Conservation (phyloP, 2,113 vertebrate species). For the Pitta sordida region DNA sequence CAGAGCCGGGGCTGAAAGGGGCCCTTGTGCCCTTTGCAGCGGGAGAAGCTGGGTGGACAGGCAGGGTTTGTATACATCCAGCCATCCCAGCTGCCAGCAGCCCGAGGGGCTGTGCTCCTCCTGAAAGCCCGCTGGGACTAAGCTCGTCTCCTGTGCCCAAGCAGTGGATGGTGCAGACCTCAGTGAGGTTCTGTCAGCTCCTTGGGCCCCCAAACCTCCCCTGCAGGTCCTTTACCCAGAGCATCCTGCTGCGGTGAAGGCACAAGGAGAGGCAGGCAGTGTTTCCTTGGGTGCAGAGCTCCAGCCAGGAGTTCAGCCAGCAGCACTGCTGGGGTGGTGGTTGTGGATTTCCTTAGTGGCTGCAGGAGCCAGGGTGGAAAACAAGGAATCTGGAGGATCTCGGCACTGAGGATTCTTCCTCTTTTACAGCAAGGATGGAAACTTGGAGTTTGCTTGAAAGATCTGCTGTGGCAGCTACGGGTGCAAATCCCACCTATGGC, state of each 20-base stretch:
- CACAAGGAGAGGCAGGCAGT: neutral
- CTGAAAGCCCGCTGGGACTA: neutral
- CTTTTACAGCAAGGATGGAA: neutral
- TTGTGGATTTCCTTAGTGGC: neutral
- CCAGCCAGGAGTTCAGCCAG: neutral
- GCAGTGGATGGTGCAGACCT: neutral
- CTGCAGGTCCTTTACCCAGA: neutral
- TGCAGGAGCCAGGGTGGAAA: neutral
- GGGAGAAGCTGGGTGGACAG: neutral
- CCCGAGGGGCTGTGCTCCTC: neutral
- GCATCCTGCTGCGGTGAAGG: neutral
- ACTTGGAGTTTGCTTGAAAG: neutral
- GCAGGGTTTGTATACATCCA: neutral
- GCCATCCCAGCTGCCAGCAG: neutral
- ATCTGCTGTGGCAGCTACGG: neutral
- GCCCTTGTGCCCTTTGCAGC: neutral
- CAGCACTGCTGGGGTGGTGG: neutral
- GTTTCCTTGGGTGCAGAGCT: neutral
- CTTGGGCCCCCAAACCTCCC: accelerated
- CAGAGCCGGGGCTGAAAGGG: neutral
- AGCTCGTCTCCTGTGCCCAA: neutral
- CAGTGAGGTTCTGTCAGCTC: neutral
- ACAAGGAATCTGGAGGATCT: neutral
- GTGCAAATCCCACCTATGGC: neutral
- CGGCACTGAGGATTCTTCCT: neutral